Evolutionary conservation across 1,140 invertebrate species (phyloP).

Genomic region (Drosophila sp.): DNA sequence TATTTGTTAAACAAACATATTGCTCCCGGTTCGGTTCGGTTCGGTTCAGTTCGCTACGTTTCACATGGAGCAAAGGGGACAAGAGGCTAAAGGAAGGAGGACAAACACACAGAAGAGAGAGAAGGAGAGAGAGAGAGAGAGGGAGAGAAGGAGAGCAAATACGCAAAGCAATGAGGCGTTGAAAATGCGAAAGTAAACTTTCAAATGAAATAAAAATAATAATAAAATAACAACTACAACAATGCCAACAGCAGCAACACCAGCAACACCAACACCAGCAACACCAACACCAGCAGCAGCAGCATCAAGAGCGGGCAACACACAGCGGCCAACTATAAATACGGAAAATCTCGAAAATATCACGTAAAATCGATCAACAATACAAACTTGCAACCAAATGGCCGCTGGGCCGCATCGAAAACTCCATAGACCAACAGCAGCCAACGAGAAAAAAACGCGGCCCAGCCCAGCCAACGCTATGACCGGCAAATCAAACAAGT

Average conservation of each 20-base stretch:
- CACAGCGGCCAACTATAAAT: slow-evolving; percentile 72
- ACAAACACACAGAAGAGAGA: slow-evolving; percentile 33
- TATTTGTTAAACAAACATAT: slow-evolving; percentile 79
- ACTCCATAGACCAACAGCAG: slow-evolving; percentile 35
- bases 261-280: slow-evolving; percentile 61
- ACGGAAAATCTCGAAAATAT: slow-evolving; percentile 83
- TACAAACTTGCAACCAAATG: slow-evolving; percentile 82
- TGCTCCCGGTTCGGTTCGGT: slow-evolving; percentile 38
- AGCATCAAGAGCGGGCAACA: slow-evolving; percentile 34
- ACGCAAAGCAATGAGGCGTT: slow-evolving; percentile 71
- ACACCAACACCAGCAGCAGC: slow-evolving; percentile 50
- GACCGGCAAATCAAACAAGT: slow-evolving; percentile 71
- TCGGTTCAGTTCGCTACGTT: slow-evolving; percentile 1
- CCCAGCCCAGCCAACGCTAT: slow-evolving; percentile 4
- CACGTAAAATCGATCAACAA: slow-evolving; percentile 83
- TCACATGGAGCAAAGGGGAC: slow-evolving; percentile 9
- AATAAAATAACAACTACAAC: slow-evolving; percentile 39
- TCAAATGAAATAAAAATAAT: slow-evolving; percentile 76
- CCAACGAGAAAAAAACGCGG: slow-evolving; percentile 20
- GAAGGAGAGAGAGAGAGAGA: slow-evolving; percentile 5
- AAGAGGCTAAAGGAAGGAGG: slow-evolving; percentile 23
- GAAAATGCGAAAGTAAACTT: slow-evolving; percentile 81
- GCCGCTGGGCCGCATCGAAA: slow-evolving; percentile 42
- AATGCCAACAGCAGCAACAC: slow-evolving; percentile 43
- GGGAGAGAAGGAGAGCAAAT: slow-evolving; percentile 47